A percentile compares a stretch with the other conserved stretches of the same genome.
Conservation (phyloP, 2,888 invertebrate species). For the Macropis europaea region DNA sequence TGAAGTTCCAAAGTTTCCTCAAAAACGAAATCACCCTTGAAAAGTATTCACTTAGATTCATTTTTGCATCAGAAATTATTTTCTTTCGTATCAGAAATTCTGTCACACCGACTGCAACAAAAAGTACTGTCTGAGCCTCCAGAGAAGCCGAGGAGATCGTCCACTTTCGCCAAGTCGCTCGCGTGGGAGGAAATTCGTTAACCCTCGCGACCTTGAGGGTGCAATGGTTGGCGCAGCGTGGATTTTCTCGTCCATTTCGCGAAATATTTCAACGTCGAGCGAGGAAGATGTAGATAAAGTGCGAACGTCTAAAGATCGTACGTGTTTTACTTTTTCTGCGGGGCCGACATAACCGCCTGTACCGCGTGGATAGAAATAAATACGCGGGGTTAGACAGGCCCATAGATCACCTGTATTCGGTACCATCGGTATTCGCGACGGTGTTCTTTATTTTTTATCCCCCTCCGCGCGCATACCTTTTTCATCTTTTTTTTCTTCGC, state of each 20-base stretch:
- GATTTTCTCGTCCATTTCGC: conserved; percentile 32
- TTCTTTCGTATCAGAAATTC: too few relatives aligned
- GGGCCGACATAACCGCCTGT: background rate
- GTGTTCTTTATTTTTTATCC: conserved; percentile 12
- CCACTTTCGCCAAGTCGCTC: too few relatives aligned
- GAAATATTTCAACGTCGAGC: conserved; percentile 42
- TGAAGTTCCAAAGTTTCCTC: too few relatives aligned
- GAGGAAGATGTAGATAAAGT: conserved; percentile 39
- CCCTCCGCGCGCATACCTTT: too few relatives aligned
- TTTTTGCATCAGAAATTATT: too few relatives aligned
- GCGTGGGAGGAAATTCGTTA: background rate
- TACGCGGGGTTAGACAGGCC: conserved; percentile 35
- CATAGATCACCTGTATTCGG: conserved; percentile 46
- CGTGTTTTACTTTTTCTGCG: conserved; percentile 37
- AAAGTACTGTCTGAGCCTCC: too few relatives aligned
- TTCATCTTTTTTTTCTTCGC: background rate
- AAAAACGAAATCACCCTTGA: too few relatives aligned
- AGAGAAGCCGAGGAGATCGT: too few relatives aligned
- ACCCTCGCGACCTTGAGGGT: conserved; percentile 16
- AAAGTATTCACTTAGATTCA: too few relatives aligned
- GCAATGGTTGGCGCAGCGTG: background rate
- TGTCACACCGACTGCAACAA: too few relatives aligned
- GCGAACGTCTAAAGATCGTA: conserved; percentile 32
- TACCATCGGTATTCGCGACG: conserved; percentile 35
- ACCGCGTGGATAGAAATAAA: conserved; percentile 35